Conservation (phyloP, 2,113 vertebrate genomes). For the Semicossyphus pulcher region DNA sequence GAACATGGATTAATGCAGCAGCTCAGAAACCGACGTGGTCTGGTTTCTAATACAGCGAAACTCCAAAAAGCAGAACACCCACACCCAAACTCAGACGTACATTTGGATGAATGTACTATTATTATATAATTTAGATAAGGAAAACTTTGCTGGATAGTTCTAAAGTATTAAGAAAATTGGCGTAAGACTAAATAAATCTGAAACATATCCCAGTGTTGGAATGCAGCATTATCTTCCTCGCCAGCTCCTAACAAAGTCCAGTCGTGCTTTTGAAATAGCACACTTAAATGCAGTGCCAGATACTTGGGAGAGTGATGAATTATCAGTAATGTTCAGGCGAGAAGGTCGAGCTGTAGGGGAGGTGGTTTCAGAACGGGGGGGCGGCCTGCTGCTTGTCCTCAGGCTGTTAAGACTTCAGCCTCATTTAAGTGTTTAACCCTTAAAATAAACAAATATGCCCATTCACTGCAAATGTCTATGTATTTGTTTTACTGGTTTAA, state of each 20-base stretch:
- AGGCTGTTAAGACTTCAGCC: too few species aligned
- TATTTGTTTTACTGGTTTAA: too few species aligned
- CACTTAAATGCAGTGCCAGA: constrained; percentile 35
- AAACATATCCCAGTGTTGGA: constrained; percentile 26
- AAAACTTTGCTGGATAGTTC: constrained; percentile 39
- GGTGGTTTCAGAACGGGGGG: not conserved
- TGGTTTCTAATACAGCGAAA: constrained; percentile 8
- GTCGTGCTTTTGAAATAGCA: constrained; percentile 56
- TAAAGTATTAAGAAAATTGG: constrained; percentile 43
- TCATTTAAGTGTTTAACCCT: too few species aligned
- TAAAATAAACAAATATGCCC: too few species aligned
- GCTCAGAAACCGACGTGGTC: constrained; percentile 16
- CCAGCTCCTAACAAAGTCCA: constrained; percentile 66
- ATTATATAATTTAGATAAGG: constrained; percentile 47
- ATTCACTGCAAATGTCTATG: too few species aligned
- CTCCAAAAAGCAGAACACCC: constrained; percentile 8
- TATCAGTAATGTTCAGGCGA: too few species aligned
- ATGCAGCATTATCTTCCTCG: not conserved
- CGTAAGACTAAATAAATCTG: too few species aligned
- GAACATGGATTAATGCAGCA: constrained; percentile 41
- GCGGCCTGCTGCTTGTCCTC: too few species aligned
- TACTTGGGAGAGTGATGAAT: constrained; percentile 47
- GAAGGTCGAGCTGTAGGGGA: constrained; percentile 8
- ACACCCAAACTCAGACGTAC: constrained; percentile 20
- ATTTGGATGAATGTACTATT: constrained; percentile 28